Percentiles rank a stretch among this genome's conserved stretches.
Evolutionary conservation across 2,113 vertebrate genomes (phyloP).

Genomic region (Henicopernis longicauda): DNA sequence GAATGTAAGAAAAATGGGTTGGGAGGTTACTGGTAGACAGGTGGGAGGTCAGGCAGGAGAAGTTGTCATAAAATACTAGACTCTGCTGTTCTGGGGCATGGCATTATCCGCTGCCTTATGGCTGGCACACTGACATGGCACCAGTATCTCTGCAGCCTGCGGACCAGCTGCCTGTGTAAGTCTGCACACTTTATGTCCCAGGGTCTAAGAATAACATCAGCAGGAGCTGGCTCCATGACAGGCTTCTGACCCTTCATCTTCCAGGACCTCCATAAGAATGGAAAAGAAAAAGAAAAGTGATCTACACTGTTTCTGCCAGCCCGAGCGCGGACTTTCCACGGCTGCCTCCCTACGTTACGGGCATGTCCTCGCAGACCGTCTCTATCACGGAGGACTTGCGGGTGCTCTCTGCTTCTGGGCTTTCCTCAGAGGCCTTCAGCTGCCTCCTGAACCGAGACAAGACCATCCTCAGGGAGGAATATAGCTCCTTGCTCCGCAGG

Average conservation of each 20-base stretch:
- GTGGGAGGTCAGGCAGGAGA: background rate
- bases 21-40: background rate
- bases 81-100: background rate
- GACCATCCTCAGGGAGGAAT: constrained; percentile 40
- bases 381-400: constrained; percentile 43
- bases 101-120: accelerated
- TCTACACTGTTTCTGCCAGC: background rate
- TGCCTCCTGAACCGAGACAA: constrained; percentile 17
- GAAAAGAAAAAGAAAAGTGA: background rate
- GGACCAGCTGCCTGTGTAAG: background rate
- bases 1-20: background rate
- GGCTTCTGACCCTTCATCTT: background rate
- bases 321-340: accelerated
- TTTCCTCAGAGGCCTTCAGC: background rate
- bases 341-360: accelerated
- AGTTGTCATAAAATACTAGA: background rate
- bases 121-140: background rate
- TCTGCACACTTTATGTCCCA: background rate
- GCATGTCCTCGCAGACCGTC: background rate
- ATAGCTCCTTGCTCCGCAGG: constrained; percentile 82
- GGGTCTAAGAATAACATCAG: background rate
- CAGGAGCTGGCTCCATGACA: background rate
- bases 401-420: constrained; percentile 44
- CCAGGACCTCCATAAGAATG: background rate
- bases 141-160: background rate